Percentiles rank a stretch among this genome's conserved stretches.
Conservation (phyloP, 2,113 vertebrate genomes). For the Corapipo altera region DNA sequence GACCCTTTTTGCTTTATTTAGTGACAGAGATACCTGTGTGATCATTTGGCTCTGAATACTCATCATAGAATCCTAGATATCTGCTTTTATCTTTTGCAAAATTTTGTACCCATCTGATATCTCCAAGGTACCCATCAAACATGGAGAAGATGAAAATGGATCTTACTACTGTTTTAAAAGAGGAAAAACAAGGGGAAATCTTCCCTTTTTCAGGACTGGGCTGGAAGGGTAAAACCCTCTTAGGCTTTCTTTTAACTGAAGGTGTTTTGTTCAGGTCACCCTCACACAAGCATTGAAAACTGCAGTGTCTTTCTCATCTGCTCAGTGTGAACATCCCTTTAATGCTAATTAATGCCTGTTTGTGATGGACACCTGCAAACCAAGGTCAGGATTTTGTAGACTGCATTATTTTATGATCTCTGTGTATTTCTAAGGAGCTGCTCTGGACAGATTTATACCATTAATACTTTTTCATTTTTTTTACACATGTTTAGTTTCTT, state of each 20-base stretch:
- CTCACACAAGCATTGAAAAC: background rate
- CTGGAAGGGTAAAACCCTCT: background rate
- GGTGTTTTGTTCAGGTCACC: background rate
- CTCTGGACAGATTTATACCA: background rate
- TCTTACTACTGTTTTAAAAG: background rate
- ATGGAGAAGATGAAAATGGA: background rate
- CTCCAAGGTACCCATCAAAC: background rate
- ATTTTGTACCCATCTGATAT: background rate
- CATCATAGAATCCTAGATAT: background rate
- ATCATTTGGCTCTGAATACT: background rate
- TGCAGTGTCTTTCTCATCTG: background rate
- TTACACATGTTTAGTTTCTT: background rate
- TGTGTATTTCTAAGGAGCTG: background rate
- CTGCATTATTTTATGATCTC: background rate
- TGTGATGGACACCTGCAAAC: background rate
- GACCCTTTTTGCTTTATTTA: background rate
- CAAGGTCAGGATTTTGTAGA: background rate
- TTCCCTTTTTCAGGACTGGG: background rate
- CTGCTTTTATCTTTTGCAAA: background rate
- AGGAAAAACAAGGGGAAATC: background rate
- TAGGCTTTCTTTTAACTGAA: background rate
- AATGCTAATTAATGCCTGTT: background rate
- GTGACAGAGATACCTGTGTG: background rate
- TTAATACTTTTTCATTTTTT: background rate
- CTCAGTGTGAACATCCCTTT: background rate